Evolutionary conservation across 2,797 vertebrate genomes (phyloP), one percentile per base, ranked within the genome.

Genomic region (Momotus momota): DNA sequence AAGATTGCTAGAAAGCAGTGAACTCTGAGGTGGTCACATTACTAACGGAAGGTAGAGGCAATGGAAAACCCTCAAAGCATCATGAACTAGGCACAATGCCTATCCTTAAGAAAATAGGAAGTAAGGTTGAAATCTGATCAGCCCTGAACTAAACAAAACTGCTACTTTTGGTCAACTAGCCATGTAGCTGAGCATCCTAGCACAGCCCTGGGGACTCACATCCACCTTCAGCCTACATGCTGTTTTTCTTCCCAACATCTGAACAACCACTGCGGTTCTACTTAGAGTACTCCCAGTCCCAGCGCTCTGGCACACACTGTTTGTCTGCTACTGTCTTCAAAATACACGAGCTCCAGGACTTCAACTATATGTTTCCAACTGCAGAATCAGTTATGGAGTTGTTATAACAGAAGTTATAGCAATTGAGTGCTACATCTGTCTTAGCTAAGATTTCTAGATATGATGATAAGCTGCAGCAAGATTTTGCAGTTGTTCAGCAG

Each of bases 281-380:
- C 64, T 82, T 46, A n/a, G 72, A 38, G 51, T 2, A 12, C 55
- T 88, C 81, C 72, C 77, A 77, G 77, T 26, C 23, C 31, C 62
- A 45, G 40, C 25, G 9, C 17, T 86, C 77, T 89, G 88, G 85
- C 60, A 81, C 2, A 0, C 23, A 3, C 12, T 33, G 21, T 38
- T 78, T 51, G 23, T 69, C 93, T 86, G 85, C 88, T 91, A 81
- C 70, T 77, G 91, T 93, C 81, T 94, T 91, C 69, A 96, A 69
- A 80, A 43, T 27, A 19, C 3, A 0, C 51, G 38, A 91, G 61
- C 73, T 86, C 60, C 73, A 78, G 33, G 41, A 54, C 51, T 74
- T 67, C 58, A 45, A 2, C 35, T 21, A 9, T 13, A 14, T 6
- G 12, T 38, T 64, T 84, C 49, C 55, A 64, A 60, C 60, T 69